phyloP scores from a whole-genome alignment of 2,797 vertebrate genomes.

The Squalus acanthias region DNA sequence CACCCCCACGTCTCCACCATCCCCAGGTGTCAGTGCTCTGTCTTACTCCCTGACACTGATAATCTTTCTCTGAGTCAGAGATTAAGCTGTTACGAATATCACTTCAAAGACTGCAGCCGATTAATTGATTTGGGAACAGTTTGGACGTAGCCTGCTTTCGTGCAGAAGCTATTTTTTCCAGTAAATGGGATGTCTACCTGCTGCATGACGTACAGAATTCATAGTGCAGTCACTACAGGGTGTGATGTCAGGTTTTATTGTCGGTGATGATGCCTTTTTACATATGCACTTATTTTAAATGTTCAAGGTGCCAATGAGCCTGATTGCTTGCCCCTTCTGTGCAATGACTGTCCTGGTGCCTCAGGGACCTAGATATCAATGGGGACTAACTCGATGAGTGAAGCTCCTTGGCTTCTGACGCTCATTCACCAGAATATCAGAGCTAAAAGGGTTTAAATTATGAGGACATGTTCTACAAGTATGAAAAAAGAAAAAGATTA shows the following conservation, averaged over 20 bases:
- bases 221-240: conserved; percentile 21
- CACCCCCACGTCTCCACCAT: no score
- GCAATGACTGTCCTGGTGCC: not conserved
- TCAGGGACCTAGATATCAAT: not conserved
- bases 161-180: not conserved
- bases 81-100: not conserved
- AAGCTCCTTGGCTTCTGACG: not conserved
- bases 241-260: not conserved
- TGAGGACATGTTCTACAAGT: no score
- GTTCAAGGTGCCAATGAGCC: not conserved
- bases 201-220: not conserved
- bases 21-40: not conserved
- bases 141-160: not conserved
- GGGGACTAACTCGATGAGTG: not conserved
- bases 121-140: not conserved
- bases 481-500: no score
- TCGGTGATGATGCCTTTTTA: conserved; percentile 11
- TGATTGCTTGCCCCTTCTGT: not conserved
- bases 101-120: not conserved
- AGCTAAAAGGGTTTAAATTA: no score
- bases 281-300: not conserved
- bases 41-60: not conserved
- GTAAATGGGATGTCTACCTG: not conserved
- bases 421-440: not conserved
- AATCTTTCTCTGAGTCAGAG: not conserved